Percentiles rank a stretch among this genome's conserved stretches.
These are phyloP conservation scores for Sceliomorpha sp. DNA, from an alignment of 2,888 invertebrate species.

Conservation along the genomic window DNA sequence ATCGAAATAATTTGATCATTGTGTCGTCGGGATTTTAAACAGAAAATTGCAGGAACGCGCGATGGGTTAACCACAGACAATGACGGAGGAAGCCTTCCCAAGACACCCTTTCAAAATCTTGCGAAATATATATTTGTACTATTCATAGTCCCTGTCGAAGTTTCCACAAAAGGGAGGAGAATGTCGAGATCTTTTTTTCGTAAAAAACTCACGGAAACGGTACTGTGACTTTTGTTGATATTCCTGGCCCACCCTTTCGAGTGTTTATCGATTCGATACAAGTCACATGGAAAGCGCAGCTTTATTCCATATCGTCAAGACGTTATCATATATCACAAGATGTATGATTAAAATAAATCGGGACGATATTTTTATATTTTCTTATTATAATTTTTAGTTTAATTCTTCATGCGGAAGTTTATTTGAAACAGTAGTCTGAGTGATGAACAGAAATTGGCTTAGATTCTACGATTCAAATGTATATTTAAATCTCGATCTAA, in stretches of 20 bases:
- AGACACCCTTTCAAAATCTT: slow-evolving; percentile 36
- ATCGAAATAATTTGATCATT: slow-evolving; percentile 63
- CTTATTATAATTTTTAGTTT: too few relatives aligned
- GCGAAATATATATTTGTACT: slow-evolving; percentile 9
- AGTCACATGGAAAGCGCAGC: too few relatives aligned
- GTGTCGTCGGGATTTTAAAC: slow-evolving; percentile 62
- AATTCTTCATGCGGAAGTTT: too few relatives aligned
- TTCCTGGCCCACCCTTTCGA: slow-evolving; percentile 12
- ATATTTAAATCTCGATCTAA: too few relatives aligned
- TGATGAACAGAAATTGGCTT: too few relatives aligned
- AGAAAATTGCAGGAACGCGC: slow-evolving; percentile 62
- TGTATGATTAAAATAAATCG: too few relatives aligned
- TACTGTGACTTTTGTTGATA: slow-evolving; percentile 14
- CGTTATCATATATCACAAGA: too few relatives aligned
- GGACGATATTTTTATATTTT: too few relatives aligned
- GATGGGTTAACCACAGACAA: slow-evolving; percentile 78
- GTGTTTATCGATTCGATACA: slow-evolving; percentile 19
- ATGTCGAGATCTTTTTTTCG: slow-evolving; percentile 10
- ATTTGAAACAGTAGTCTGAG: too few relatives aligned
- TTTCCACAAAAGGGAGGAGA: slow-evolving; percentile 18
- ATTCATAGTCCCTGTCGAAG: slow-evolving; percentile 14
- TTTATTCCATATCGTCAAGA: too few relatives aligned
- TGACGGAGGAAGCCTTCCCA: slow-evolving; percentile 51
- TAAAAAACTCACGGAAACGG: slow-evolving; percentile 17
- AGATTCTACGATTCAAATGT: too few relatives aligned